Base-by-base conservation (phyloP, 2,888 invertebrate genomes). In the Zootermopsis nevadensis region DNA sequence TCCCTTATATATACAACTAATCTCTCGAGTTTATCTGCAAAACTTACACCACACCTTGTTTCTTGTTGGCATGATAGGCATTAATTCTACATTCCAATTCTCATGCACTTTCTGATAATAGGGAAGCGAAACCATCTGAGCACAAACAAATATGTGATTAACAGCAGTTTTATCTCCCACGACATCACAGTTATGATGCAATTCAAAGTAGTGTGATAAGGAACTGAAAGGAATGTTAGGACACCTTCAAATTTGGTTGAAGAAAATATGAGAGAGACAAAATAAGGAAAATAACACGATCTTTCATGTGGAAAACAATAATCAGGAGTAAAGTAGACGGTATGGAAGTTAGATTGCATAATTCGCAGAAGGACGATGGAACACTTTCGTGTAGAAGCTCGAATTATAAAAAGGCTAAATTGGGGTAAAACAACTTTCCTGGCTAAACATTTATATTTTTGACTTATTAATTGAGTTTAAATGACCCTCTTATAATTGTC, bases 31-130 rank as follows among this genome's bases (percentile, higher is more conserved):
- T 72, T 33, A 72, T 33, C 35, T 33, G 72, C 15, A 72, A 72
- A 33, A 33, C 12, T 15, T 8, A 72, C 72, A 72, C 35, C 72
- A 72, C 72, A 12, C 35, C 35, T 72, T 72, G 8, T 72, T 72
- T 72, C 72, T 72, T 33, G 72, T 27, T 72, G 33, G 12, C 35
- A 72, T 8, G 72, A 72, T 72, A 12, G 72, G 72, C 33, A 72
- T 72, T 72, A 72, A 72, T 72, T 72, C 33, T 72, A 72, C 72
- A 72, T 33, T 7, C 72, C 24, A 31, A 2, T 72, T 72, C 72
- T 24, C 30, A 7, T 31, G 22, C 33, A 33, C 12, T 8, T 33
- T 31, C 33, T 72, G 33, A 72, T 72, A 72, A 33, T 33, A 72
- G 72, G 33, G 4, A 2, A 72, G 2, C 33, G 72, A 22, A 30